A percentile compares a stretch with the other conserved stretches of the same genome.
phyloP scores from a whole-genome alignment of 1,140 invertebrate species.

The Galleria mellonella region DNA sequence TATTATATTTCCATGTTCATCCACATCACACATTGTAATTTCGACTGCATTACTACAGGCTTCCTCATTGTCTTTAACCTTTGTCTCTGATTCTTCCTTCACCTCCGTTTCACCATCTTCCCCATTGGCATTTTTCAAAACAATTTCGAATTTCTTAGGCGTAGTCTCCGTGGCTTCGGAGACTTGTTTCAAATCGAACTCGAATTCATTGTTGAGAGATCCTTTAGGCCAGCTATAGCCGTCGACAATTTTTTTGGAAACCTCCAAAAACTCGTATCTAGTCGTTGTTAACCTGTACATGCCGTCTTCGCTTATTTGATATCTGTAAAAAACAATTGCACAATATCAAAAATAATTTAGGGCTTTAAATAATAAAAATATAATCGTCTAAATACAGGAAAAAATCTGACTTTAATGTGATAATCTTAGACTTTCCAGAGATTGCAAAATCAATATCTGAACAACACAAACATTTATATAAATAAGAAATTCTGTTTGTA shows the following conservation, averaged over 20 bases:
- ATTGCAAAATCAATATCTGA: no score
- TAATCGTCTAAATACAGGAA: no score
- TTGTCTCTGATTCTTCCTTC: conserved; percentile 17
- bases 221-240: conserved; percentile 51
- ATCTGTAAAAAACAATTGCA: conserved; percentile 61
- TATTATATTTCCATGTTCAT: conserved; percentile 54
- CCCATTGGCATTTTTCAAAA: conserved; percentile 25
- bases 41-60: conserved; percentile 22
- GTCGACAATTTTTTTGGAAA: conserved; percentile 77
- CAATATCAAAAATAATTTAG: background rate
- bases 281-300: conserved; percentile 84
- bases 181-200: conserved; percentile 40
- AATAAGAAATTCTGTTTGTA: no score
- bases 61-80: no score
- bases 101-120: conserved; percentile 26
- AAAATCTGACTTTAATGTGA: no score
- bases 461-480: no score
- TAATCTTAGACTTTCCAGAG: no score
- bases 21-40: conserved; percentile 57
- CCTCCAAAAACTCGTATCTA: conserved; percentile 85
- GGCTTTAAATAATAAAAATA: no score
- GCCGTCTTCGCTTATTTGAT: conserved; percentile 83
- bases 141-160: conserved; percentile 40
- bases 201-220: conserved; percentile 43
- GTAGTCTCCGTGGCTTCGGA: conserved; percentile 32